These are phyloP conservation scores for Fistularia tabacaria DNA, from an alignment of 2,797 vertebrate genomes.

Conservation along the genomic window DNA sequence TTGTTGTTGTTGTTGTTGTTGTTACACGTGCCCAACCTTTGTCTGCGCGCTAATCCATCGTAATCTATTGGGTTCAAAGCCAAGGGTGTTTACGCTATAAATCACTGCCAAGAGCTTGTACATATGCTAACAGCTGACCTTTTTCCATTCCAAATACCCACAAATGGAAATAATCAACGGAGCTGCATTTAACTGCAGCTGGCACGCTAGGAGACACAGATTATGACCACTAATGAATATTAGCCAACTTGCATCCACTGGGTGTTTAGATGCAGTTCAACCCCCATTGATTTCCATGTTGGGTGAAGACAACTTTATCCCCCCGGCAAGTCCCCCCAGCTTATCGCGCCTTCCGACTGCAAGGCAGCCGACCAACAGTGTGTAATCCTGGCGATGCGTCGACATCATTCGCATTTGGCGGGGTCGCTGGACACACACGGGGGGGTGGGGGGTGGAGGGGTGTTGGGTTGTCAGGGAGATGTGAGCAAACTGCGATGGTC, in stretches of 20 bases:
- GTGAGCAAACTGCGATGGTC: slow-evolving; percentile 33
- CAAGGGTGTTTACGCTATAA: slow-evolving; percentile 15
- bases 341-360: slow-evolving; percentile 29
- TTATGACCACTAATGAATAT: slow-evolving; percentile 63
- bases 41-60: background rate
- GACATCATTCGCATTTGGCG: slow-evolving; percentile 17
- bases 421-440: slow-evolving; percentile 39
- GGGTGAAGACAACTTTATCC: slow-evolving; percentile 62
- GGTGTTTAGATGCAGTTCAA: slow-evolving; percentile 47
- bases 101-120: slow-evolving; percentile 24
- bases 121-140: slow-evolving; percentile 35
- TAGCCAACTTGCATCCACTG: slow-evolving; percentile 42
- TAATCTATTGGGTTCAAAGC: slow-evolving; percentile 4
- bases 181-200: slow-evolving; percentile 52
- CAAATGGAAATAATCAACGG: slow-evolving; percentile 25
- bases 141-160: slow-evolving; percentile 36
- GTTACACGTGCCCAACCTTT: too few species aligned
- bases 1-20: background rate
- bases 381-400: slow-evolving; percentile 32
- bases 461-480: slow-evolving; percentile 2
- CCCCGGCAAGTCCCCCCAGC: slow-evolving; percentile 45
- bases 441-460: slow-evolving; percentile 17
- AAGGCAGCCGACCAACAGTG: slow-evolving; percentile 27
- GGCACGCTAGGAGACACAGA: slow-evolving; percentile 52
- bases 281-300: slow-evolving; percentile 49